phyloP scores from a whole-genome alignment of 2,888 invertebrate species.

The Argynnis bischoffii region DNA sequence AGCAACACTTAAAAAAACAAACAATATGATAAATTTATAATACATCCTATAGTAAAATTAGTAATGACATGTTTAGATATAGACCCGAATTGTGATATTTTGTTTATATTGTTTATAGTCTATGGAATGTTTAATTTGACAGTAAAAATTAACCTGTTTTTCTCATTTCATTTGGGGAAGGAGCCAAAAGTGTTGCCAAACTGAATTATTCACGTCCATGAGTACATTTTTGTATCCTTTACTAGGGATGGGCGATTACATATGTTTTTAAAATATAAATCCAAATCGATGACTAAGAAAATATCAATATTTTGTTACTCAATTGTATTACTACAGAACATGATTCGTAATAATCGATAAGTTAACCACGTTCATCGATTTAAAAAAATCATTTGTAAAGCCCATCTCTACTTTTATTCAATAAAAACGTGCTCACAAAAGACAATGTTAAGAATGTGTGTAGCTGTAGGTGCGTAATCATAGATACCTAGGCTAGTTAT shows the following conservation, averaged over 20 bases:
- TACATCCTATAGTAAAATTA: constrained; percentile 27
- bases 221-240: constrained; percentile 48
- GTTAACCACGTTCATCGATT: not conserved
- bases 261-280: constrained; percentile 1
- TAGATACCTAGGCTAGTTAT: constrained; percentile 47
- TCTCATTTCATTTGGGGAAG: constrained; percentile 60
- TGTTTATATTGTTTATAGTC: constrained; percentile 43
- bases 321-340: not conserved
- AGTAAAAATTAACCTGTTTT: constrained; percentile 17
- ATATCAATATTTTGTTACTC: constrained; percentile 1
- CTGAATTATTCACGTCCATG: constrained; percentile 65
- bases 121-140: constrained; percentile 24
- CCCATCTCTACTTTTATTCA: constrained; percentile 39
- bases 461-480: constrained; percentile 45
- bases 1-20: constrained; percentile 29
- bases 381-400: not conserved
- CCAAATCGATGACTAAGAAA: not conserved
- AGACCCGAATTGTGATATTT: constrained; percentile 71
- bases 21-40: constrained; percentile 27
- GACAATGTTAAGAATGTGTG: constrained; percentile 64
- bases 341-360: not conserved
- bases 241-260: not conserved
- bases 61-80: constrained; percentile 53
- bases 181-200: constrained; percentile 80
- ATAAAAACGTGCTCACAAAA: constrained; percentile 74